phyloP scores from a whole-genome alignment of 2,113 vertebrate genomes.

The Cervus canadensis region DNA sequence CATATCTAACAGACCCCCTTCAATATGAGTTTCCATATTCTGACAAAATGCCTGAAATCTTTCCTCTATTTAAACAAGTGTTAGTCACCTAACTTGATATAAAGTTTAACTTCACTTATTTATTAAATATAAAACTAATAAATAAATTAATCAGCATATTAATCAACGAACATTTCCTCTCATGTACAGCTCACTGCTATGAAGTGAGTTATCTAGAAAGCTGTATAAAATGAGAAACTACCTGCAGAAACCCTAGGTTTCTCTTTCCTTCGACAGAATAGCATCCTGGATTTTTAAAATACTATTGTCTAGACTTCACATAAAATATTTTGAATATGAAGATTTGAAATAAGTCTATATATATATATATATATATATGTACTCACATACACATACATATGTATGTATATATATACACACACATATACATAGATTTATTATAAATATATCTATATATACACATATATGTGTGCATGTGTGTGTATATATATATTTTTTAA shows the following conservation, averaged over 20 bases:
- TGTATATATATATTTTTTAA: neutral
- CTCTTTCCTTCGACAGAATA: neutral
- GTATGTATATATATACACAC: fast-evolving
- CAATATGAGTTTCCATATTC: neutral
- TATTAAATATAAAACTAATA: neutral
- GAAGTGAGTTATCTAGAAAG: neutral
- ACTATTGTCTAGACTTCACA: neutral
- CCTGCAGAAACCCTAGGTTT: neutral
- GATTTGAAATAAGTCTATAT: neutral
- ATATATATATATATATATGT: neutral
- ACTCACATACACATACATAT: neutral
- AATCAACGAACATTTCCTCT: neutral
- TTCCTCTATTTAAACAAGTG: neutral
- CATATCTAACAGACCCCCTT: neutral
- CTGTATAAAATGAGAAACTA: neutral
- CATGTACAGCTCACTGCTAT: neutral
- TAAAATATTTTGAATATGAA: neutral
- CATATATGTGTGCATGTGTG: neutral
- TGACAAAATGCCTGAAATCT: neutral
- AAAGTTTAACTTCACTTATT: neutral
- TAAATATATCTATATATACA: neutral
- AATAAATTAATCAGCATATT: neutral
- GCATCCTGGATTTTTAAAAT: neutral
- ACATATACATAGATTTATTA: neutral
- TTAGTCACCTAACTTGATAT: neutral